Evolutionary conservation across 2,797 vertebrate species (phyloP).

Genomic region (Leptoclinus maculatus): DNA sequence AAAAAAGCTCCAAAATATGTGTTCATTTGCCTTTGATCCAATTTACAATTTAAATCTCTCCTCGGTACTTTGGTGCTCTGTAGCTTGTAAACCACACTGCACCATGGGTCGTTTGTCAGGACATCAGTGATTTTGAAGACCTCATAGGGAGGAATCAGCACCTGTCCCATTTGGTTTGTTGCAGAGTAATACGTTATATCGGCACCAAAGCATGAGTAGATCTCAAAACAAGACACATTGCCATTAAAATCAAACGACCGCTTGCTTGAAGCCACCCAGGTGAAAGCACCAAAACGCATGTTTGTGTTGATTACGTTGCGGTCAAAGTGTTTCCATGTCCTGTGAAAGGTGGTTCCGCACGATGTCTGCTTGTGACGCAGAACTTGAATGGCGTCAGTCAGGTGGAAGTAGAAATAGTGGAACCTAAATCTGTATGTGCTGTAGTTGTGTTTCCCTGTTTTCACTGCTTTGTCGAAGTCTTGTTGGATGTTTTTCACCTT

Average conservation of each 20-base stretch:
- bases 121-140: conserved; percentile 59
- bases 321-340: conserved; percentile 23
- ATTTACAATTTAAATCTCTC: conserved; percentile 57
- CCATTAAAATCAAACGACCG: not conserved
- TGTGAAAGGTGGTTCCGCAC: conserved; percentile 47
- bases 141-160: conserved; percentile 66
- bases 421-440: conserved; percentile 34
- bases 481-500: not conserved
- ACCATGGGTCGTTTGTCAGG: conserved; percentile 45
- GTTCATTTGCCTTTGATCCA: not conserved
- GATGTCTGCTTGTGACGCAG: conserved; percentile 23
- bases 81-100: conserved; percentile 59
- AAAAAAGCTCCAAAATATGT: not conserved
- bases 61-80: conserved; percentile 49
- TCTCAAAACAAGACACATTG: conserved; percentile 66
- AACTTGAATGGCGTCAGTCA: conserved; percentile 54
- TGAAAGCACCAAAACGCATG: conserved; percentile 59
- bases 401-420: conserved; percentile 64
- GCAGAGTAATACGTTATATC: conserved; percentile 65
- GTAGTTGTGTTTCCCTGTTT: conserved; percentile 50
- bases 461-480: conserved; percentile 44
- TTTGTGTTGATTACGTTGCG: conserved; percentile 16
- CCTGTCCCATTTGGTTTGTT: conserved; percentile 29
- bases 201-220: conserved; percentile 61
- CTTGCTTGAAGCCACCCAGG: conserved; percentile 22